Base-by-base conservation (phyloP, 2,797 vertebrate genomes). In the Hypotaenidia philippensis region DNA sequence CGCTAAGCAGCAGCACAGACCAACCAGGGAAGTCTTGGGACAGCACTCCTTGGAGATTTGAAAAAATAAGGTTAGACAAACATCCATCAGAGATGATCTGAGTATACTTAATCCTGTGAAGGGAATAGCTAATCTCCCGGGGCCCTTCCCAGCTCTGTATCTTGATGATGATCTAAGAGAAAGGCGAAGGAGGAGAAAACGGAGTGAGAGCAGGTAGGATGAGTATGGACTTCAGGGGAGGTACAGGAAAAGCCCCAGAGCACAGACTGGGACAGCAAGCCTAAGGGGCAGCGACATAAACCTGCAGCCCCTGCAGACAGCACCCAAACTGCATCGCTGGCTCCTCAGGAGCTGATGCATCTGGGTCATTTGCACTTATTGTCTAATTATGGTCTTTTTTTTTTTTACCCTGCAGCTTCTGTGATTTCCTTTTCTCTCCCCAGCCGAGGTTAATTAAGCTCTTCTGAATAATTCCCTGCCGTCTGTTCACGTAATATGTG, bases 341-440 rank as follows among this genome's bases (percentile, higher is more conserved):
- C 92, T 95, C 83, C 0, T 6, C 31, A 69, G 56, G 79, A 81
- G 92, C 79, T 56, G 1, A 93, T 93, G 95, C 93, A 95, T 94
- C 90, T 94, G 65, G 93, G 95, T 93, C 95, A 94, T 88, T 90
- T 83, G 87, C 85, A 94, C 91, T 93, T 92, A 94, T 94, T 94
- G 89, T 94, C 91, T 94, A 91, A 95, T 94, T 78, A 91, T 32
- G 45, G 94, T 92, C 61, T 13, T 44, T 44, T 44, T 44, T 47
- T 89, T 84, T 96, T 92, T 82, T 93, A 89, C 89, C 87, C 91
- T 93, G 87, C 91, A 92, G 96, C 94, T 75, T 53, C 91, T 56
- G 13, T 4, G 11, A 47, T 64, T 81, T 77, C 89, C 87, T 89
- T 93, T 64, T 68, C 87, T 89, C 80, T 71, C 69, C 88, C 69